A percentile compares a stretch with the other conserved stretches of the same genome.
These are phyloP conservation scores for Hypanus sabinus DNA, from an alignment of 2,113 vertebrate genomes.

Conservation along the genomic window DNA sequence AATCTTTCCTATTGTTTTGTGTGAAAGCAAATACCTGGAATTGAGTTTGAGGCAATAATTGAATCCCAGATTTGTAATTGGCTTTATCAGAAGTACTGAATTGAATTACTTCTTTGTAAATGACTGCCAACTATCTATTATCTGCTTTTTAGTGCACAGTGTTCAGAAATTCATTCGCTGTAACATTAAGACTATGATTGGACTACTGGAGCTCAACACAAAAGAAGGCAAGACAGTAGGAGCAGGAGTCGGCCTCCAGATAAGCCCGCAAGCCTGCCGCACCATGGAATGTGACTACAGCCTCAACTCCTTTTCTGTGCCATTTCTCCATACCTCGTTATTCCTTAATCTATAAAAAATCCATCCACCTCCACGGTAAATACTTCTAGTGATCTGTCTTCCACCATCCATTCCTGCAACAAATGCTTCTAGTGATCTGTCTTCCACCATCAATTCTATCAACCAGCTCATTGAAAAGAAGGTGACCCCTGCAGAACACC, in stretches of 20 bases:
- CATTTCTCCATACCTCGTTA: not conserved
- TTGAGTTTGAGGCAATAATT: not conserved
- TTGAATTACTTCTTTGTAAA: slow-evolving; percentile 1
- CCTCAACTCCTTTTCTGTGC: not conserved
- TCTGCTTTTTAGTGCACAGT: not conserved
- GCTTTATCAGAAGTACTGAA: not conserved
- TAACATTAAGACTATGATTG: not conserved
- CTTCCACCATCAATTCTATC: too few relatives aligned
- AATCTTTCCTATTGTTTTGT: not conserved
- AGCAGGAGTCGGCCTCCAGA: not conserved
- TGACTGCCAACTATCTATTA: not conserved
- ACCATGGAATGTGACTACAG: not conserved
- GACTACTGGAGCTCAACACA: not conserved
- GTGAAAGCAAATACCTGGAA: not conserved
- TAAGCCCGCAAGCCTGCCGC: not conserved
- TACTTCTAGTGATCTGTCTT: not conserved
- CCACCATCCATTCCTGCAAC: not conserved
- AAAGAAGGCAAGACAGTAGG: too few relatives aligned
- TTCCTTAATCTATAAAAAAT: not conserved
- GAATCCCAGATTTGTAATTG: not conserved
- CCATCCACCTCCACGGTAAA: too few relatives aligned
- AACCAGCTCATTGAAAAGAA: too few relatives aligned
- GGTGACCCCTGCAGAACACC: too few relatives aligned
- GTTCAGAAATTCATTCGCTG: not conserved
- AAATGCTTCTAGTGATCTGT: too few relatives aligned